Base-by-base conservation (phyloP, 2,113 vertebrate genomes). In the Pterocles burchelli region DNA sequence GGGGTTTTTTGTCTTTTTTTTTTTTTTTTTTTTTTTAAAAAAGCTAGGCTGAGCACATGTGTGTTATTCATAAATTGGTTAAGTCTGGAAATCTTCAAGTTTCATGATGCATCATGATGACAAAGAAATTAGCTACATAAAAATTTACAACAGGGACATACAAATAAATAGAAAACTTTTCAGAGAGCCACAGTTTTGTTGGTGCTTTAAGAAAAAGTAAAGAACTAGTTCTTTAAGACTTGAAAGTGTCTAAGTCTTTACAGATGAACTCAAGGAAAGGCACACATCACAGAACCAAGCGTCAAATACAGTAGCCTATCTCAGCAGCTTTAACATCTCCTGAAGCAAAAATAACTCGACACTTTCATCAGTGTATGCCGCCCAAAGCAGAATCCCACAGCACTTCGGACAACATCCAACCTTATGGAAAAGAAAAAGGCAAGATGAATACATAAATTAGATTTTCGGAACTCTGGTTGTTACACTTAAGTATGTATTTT, bases 151-250 rank as follows among this genome's bases (percentile, higher is more conserved):
- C 93, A 96, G 90, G 71, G 95, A 97, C 93, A 89, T 87, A 98
- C 83, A 98, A 98, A 98, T 98, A 98, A 98, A 98, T 98, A 98
- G 88, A 97, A 97, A 91, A 93, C 36, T 74, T 97, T 95, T 96
- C 88, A 95, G 97, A 95, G 17, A 61, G 86, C 95, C 96, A 97
- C 31, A 88, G 41, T 94, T 93, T 87, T 84, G 85, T 70, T 95
- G 96, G 96, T 93, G 88, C 79, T 90, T 93, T 90, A 96, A 73
- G 88, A 72, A 97, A 94, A 94, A 96, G 92, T 93, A 96, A 95
- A 34, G 77, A 93, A 95, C 31, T 84, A 81, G 96, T 95, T 96
- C n/a, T n/a, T n/a, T n/a, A n/a, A n/a, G n/a, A n/a, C n/a, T n/a
- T n/a, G n/a, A 97, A 97, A 97, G 96, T 97, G 97, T 96, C 97